Evolutionary conservation across 2,888 invertebrate species (phyloP).

Genomic region (Orchesellides sinensis): DNA sequence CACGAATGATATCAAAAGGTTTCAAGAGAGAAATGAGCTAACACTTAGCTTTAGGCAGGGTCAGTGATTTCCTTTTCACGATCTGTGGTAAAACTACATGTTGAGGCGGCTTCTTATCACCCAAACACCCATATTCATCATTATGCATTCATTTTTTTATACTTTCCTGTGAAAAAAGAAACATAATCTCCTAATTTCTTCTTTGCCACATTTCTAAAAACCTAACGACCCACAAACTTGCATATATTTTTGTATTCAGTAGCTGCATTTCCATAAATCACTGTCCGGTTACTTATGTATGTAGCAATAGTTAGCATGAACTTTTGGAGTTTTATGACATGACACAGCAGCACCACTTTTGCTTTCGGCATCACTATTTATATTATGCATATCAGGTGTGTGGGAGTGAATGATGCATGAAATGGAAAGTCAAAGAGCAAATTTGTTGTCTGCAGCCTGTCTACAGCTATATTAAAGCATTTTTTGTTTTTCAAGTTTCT

Average conservation of each 20-base stretch:
- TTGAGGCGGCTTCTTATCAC: neutral
- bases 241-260: conserved; percentile 13
- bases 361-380: conserved; percentile 46
- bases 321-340: conserved; percentile 54
- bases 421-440: conserved; percentile 47
- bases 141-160: too few relatives aligned
- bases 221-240: too few relatives aligned
- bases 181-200: conserved; percentile 9
- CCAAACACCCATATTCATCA: too few relatives aligned
- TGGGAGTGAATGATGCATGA: conserved; percentile 54
- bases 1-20: conserved; percentile 22
- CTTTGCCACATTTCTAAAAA: neutral
- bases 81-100: neutral
- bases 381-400: conserved; percentile 24
- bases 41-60: conserved; percentile 52
- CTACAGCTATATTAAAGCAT: neutral
- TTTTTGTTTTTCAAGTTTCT: conserved; percentile 41
- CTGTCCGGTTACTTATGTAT: conserved; percentile 24
- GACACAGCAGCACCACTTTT: too few relatives aligned
- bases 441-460: conserved; percentile 42
- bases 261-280: conserved; percentile 38
- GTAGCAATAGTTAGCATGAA: conserved; percentile 58
- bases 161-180: neutral
- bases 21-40: conserved; percentile 29
- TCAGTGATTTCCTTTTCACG: conserved; percentile 45